phyloP scores from a whole-genome alignment of 2,888 invertebrate genomes.

The Eristalis intricaria region DNA sequence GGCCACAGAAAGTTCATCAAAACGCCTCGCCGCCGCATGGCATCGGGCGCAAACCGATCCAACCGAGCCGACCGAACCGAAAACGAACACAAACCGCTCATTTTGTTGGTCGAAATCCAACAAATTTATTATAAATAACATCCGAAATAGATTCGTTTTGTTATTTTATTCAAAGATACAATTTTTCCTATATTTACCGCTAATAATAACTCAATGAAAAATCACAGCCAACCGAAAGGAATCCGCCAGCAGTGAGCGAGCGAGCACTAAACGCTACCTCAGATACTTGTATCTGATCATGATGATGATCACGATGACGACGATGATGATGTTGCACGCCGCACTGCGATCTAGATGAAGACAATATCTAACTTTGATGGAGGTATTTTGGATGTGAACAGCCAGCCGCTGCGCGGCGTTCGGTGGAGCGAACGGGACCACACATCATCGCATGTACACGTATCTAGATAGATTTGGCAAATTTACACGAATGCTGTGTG shows the following conservation, averaged over 20 bases:
- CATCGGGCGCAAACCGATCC: constrained; percentile 32
- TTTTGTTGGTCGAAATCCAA: constrained; percentile 71
- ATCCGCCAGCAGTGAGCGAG: constrained; percentile 30
- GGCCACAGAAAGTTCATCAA: constrained; percentile 58
- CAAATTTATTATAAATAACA: constrained; percentile 72
- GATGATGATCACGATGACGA: background rate
- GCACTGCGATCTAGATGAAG: constrained; percentile 48
- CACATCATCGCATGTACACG: constrained; percentile 34
- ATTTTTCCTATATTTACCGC: constrained; percentile 72
- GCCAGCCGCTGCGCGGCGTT: too few species aligned
- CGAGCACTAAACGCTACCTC: constrained; percentile 46
- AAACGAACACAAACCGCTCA: constrained; percentile 25
- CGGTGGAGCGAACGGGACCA: background rate
- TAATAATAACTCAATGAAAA: constrained; percentile 72
- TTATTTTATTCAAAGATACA: constrained; percentile 72
- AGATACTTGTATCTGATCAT: constrained; percentile 5
- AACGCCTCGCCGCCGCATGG: constrained; percentile 23
- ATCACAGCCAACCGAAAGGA: constrained; percentile 64
- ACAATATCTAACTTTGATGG: constrained; percentile 57
- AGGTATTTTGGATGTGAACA: constrained; percentile 9
- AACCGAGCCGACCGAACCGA: constrained; percentile 41
- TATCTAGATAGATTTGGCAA: constrained; percentile 65
- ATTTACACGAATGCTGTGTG: constrained; percentile 64
- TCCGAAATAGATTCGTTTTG: constrained; percentile 72
- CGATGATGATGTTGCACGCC: constrained; percentile 34